phyloP scores from a whole-genome alignment of 2,113 vertebrate species.

The Drymodes brunneopygia region DNA sequence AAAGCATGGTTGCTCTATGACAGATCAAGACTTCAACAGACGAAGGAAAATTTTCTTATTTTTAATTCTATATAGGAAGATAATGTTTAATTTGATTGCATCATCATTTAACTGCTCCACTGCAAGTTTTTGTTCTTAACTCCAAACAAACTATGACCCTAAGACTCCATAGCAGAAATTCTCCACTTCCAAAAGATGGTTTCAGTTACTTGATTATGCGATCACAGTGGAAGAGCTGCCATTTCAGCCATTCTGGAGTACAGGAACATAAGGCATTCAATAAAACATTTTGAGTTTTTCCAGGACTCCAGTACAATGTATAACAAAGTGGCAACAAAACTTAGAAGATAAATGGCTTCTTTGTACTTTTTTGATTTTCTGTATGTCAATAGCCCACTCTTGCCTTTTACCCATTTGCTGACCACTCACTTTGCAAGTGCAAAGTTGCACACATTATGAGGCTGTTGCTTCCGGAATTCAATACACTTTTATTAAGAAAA shows the following conservation, averaged over 20 bases:
- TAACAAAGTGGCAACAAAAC: neutral
- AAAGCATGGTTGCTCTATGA: neutral
- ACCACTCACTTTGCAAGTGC: fast-evolving
- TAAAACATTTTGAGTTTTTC: neutral
- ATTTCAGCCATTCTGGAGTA: neutral
- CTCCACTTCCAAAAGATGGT: neutral
- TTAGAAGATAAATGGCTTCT: neutral
- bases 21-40: neutral
- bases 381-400: neutral
- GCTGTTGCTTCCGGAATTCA: neutral
- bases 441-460: neutral
- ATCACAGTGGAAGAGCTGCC: neutral
- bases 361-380: neutral
- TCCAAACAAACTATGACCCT: neutral
- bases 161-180: neutral
- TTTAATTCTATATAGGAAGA: neutral
- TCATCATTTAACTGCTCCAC: neutral
- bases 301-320: neutral
- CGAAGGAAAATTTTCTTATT: neutral
- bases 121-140: neutral
- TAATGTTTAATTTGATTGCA: neutral
- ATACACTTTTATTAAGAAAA: neutral
- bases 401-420: neutral
- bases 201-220: neutral
- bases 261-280: neutral